phyloP scores from a whole-genome alignment of 2,888 invertebrate genomes.

The Dusona sp. region DNA sequence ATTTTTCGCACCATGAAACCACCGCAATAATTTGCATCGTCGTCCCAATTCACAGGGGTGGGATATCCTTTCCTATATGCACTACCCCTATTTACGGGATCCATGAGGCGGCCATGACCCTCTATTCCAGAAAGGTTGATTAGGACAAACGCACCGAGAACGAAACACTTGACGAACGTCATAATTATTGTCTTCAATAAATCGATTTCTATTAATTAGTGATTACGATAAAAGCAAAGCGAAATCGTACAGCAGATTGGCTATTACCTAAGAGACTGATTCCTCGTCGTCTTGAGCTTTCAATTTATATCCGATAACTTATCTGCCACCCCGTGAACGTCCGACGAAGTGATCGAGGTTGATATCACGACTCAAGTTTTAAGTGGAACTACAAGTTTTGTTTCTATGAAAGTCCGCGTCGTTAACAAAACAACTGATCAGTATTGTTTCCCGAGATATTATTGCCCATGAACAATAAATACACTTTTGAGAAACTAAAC shows the following conservation, averaged over 20 bases:
- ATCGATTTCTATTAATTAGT: background rate
- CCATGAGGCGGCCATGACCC: conserved; percentile 86
- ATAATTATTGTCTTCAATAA: background rate
- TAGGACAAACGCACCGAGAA: background rate
- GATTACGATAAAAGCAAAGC: background rate
- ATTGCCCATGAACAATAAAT: background rate
- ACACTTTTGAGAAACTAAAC: background rate
- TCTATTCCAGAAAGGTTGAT: conserved; percentile 14
- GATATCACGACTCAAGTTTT: background rate
- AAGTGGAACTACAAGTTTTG: background rate
- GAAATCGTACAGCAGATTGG: background rate
- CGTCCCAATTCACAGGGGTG: conserved; percentile 86
- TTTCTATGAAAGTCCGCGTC: background rate
- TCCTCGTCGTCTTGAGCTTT: background rate
- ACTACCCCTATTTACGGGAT: conserved; percentile 86
- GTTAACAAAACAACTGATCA: background rate
- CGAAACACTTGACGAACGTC: conserved; percentile 11
- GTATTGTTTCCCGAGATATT: background rate
- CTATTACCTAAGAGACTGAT: conserved; percentile 12
- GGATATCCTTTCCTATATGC: conserved; percentile 85
- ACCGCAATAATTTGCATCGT: conserved; percentile 86
- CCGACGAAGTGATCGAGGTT: background rate
- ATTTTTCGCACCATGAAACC: conserved; percentile 82
- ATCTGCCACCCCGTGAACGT: conserved; percentile 1
- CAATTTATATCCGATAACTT: conserved; percentile 27